Base-by-base conservation (phyloP, 2,888 invertebrate genomes). In the Mythimna vitellina region DNA sequence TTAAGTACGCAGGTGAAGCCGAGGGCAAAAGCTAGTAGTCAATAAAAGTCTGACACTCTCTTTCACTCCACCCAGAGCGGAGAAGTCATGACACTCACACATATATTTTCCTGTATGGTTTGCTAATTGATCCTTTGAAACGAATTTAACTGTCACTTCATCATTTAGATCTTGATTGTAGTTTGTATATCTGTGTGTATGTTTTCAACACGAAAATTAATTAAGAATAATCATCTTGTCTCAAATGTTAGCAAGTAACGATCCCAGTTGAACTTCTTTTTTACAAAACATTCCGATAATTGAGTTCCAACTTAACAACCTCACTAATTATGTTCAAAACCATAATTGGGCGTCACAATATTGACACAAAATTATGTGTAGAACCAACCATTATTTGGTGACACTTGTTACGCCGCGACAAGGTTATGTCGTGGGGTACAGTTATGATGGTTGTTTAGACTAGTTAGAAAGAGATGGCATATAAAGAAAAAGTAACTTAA, bases 401-500 rank as follows among this genome's bases (percentile, higher is more conserved):
- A 74, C 8, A 76, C 32, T 20, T 57, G 6, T 49, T n/a, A 42
- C 56, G 22, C 38, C 22, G 0, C 3, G 1, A 68, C 64, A 58
- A 61, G 29, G 57, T 65, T 46, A 54, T 62, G 56, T 22, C 49
- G 25, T n/a, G 32, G 46, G 71, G 14, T 80, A 79, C 67, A 64
- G 22, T 61, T 75, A 74, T 20, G 25, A 6, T 82, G 70, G 87
- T 60, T 60, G 54, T 53, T 76, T 51, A 29, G 49, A 61, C 12
- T 56, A n/a, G 70, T 65, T 8, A 70, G 73, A 78, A 72, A 69
- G 71, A 66, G 85, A 85, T 17, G 54, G 35, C 68, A 73, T 62
- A 85, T 17, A 42, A 8, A 71, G 74, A 66, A 87, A 81, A 82
- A 82, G 91, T 89, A 93, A 92, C 85, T 84, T 81, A 88, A 94